These are phyloP conservation scores for Sternarchorhynchus goeldii DNA, from an alignment of 2,797 vertebrate genomes.

Conservation along the genomic window DNA sequence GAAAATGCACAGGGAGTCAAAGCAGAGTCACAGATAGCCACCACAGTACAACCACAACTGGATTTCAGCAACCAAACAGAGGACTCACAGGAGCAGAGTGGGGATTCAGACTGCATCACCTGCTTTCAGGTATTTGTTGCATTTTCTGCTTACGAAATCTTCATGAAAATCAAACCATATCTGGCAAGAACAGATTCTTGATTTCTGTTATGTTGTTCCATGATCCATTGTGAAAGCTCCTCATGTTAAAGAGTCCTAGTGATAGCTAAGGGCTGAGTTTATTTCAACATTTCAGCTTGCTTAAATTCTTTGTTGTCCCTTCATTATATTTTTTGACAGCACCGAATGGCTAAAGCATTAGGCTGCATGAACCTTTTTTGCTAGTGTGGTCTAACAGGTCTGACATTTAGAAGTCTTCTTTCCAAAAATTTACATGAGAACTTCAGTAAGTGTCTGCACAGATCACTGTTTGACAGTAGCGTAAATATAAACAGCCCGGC, in stretches of 20 bases:
- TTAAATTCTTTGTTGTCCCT: too few relatives aligned
- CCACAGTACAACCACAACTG: not conserved
- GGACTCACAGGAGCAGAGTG: not conserved
- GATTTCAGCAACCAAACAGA: conserved; percentile 8
- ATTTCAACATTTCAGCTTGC: not conserved
- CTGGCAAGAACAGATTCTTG: not conserved
- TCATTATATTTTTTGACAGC: not conserved
- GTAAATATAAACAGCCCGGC: not conserved
- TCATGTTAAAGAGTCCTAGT: not conserved
- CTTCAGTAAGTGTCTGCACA: conserved; percentile 22
- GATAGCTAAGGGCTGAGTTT: not conserved
- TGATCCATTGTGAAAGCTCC: not conserved
- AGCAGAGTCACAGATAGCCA: not conserved
- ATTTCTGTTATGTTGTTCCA: not conserved
- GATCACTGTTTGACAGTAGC: conserved; percentile 10
- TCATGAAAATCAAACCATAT: not conserved
- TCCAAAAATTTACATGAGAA: not conserved
- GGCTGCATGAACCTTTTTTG: too few relatives aligned
- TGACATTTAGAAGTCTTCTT: conserved; percentile 30
- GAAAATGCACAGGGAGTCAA: not conserved
- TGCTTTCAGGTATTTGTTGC: conserved; percentile 30
- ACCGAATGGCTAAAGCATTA: not conserved
- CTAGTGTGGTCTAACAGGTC: conserved; percentile 6
- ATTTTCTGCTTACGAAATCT: not conserved
- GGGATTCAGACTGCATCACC: conserved; percentile 6